A percentile compares a stretch with the other conserved stretches of the same genome.
Conservation (phyloP, 2,113 vertebrate species). For the Zingel zingel region DNA sequence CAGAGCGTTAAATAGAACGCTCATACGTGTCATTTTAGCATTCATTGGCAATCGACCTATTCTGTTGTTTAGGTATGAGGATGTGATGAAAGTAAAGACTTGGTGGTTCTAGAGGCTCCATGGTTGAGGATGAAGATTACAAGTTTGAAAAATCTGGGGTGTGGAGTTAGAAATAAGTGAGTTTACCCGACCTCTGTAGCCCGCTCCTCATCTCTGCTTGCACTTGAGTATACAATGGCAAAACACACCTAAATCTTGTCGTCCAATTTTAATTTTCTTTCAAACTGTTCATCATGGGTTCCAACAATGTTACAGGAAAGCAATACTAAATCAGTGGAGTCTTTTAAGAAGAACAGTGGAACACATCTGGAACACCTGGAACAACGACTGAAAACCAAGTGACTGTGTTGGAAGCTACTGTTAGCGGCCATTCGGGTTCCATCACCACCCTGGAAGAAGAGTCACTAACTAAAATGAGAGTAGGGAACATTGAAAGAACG, state of each 20-base stretch:
- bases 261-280: background rate
- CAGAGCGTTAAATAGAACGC: too few relatives aligned
- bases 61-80: too few relatives aligned
- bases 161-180: background rate
- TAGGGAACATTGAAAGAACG: background rate
- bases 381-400: background rate
- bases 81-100: too few relatives aligned
- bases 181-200: background rate
- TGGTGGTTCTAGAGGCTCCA: too few relatives aligned
- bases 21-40: too few relatives aligned
- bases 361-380: background rate
- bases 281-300: too few relatives aligned
- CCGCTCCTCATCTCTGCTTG: background rate
- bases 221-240: too few relatives aligned
- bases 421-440: background rate
- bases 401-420: background rate
- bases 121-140: too few relatives aligned
- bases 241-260: too few relatives aligned
- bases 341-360: background rate
- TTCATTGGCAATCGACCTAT: too few relatives aligned
- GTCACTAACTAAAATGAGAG: background rate
- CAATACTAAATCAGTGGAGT: background rate
- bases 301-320: too few relatives aligned
- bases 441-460: background rate
- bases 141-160: background rate